Evolutionary conservation across 2,797 vertebrate genomes (phyloP).

Genomic region (Phrynocephalus guinanensis): DNA sequence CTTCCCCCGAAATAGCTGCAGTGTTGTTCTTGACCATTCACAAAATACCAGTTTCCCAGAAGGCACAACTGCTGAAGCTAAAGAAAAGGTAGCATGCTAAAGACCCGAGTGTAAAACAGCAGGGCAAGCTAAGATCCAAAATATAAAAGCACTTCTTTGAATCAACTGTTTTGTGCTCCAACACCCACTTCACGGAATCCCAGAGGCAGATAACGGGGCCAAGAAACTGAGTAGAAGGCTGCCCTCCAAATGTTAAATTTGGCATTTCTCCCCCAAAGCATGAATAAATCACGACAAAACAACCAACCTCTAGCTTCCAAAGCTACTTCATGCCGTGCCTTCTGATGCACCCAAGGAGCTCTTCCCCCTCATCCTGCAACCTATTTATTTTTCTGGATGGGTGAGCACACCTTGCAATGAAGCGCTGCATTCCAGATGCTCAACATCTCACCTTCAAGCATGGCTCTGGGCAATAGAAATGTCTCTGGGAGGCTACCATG

Average conservation of each 20-base stretch:
- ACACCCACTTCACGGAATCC: neutral
- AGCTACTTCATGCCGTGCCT: too few relatives aligned
- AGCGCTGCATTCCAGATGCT: too few relatives aligned
- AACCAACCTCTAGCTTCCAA: neutral
- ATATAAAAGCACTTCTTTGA: neutral
- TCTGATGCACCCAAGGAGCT: neutral
- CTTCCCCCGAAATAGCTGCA: neutral
- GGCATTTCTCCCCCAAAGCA: neutral
- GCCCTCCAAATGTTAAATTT: neutral
- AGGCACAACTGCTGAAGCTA: neutral
- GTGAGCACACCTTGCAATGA: neutral
- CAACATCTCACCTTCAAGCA: too few relatives aligned
- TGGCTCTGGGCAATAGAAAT: too few relatives aligned
- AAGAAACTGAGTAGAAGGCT: neutral
- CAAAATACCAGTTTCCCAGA: neutral
- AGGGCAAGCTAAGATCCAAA: neutral
- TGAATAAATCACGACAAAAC: neutral
- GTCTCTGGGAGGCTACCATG: neutral
- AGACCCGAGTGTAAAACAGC: neutral
- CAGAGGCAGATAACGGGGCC: neutral
- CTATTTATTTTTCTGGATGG: neutral
- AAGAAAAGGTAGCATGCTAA: neutral
- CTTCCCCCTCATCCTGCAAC: neutral
- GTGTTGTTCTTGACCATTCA: neutral
- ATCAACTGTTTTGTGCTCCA: neutral